These are phyloP conservation scores for Polypterus senegalus DNA, from an alignment of 2,113 vertebrate species.

Conservation along the genomic window DNA sequence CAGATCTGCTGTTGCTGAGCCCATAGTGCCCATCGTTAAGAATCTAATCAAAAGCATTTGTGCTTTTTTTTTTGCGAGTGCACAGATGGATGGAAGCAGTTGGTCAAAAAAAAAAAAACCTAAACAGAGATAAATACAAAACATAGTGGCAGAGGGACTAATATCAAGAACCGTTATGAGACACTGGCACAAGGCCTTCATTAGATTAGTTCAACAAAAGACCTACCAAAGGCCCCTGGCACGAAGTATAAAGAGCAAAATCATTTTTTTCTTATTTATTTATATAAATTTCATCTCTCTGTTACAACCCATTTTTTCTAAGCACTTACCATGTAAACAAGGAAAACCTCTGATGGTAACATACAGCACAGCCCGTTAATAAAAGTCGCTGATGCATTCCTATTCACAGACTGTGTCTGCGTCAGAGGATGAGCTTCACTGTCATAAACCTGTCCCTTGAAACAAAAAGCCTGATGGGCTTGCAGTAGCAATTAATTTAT, in stretches of 20 bases:
- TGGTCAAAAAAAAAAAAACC: slow-evolving; percentile 11
- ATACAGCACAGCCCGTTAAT: slow-evolving; percentile 5
- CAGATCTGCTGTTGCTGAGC: slow-evolving; percentile 19
- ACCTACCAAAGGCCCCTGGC: slow-evolving; percentile 19
- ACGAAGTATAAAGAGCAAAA: slow-evolving; percentile 12
- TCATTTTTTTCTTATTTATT: slow-evolving; percentile 4
- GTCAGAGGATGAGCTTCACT: slow-evolving; percentile 8
- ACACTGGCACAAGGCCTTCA: slow-evolving; percentile 14
- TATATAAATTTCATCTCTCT: neutral
- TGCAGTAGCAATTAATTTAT: slow-evolving; percentile 8
- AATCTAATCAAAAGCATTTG: slow-evolving; percentile 15
- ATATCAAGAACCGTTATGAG: slow-evolving; percentile 13
- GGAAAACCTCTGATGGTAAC: slow-evolving; percentile 1
- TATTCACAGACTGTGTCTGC: slow-evolving; percentile 10
- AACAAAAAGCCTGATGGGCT: slow-evolving; percentile 3
- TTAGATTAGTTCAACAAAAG: slow-evolving; percentile 20
- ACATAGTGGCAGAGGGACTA: slow-evolving; percentile 16
- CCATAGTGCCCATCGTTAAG: slow-evolving; percentile 10
- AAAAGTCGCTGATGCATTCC: slow-evolving; percentile 9
- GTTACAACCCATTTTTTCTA: neutral
- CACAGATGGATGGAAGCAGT: slow-evolving; percentile 20
- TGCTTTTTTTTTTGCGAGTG: slow-evolving; percentile 11
- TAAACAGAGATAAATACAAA: slow-evolving; percentile 24
- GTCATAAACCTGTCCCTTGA: slow-evolving; percentile 14
- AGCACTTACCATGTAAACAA: neutral